Evolutionary conservation across 2,888 invertebrate species (phyloP), one percentile per base, ranked within the genome.

Genomic region (Tenthredo distinguenda): DNA sequence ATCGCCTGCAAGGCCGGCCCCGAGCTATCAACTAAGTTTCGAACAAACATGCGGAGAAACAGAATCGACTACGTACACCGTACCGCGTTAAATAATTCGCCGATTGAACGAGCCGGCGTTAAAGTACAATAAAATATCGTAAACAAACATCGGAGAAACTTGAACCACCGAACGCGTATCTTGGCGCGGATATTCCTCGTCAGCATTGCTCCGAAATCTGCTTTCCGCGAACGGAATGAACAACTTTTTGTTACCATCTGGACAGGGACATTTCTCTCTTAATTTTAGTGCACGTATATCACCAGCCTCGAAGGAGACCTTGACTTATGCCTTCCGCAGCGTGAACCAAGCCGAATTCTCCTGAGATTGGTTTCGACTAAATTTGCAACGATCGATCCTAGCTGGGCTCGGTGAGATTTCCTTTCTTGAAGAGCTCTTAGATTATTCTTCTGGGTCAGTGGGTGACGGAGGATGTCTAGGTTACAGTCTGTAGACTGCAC

Each of bases 381-480:
- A 65, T 31, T 62, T 21, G 3, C 12, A 62, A 12, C 10, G 26
- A 26, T 62, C 37, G 9, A 6, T 15, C 18, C 18, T 15, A 1
- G 21, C 43, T 26, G 15, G 37, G 21, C 26, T 3, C 3, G 21
- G 74, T 47, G 74, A 76, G n/a, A 76, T 76, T 76, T 76, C 47
- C 74, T 76, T 40, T 47, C 15, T n/a, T n/a, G 3, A 10, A 26
- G 12, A 21, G 26, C 74, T 76, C 26, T 26, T 47, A 9, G 47
- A 21, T 37, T 18, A 40, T n/a, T 21, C 87, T 89, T 90, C 88
- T 92, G 88, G 92, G 92, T 92, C 90, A 92, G 90, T 91, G 89
- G 91, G 92, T 89, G 89, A 91, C 87, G 86, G 87, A 88, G 88
- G 87, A 76, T 87, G 87, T 86, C 37, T 37, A 37, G 37, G 81